These are phyloP conservation scores for Plotosus lineatus DNA, from an alignment of 2,113 vertebrate species.

Conservation along the genomic window DNA sequence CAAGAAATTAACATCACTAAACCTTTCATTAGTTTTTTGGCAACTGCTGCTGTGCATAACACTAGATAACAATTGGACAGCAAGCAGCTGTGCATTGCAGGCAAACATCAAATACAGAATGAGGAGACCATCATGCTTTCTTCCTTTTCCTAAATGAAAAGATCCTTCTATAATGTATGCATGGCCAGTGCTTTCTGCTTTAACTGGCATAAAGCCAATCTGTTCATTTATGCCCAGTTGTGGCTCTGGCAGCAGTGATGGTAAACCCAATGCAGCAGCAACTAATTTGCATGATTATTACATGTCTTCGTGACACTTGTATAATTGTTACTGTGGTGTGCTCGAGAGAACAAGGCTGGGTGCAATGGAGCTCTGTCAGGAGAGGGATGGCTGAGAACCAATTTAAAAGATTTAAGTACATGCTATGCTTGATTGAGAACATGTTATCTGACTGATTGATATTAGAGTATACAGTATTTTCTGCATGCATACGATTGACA, in stretches of 20 bases:
- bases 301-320: slow-evolving; percentile 43
- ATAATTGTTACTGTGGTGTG: slow-evolving; percentile 50
- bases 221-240: slow-evolving; percentile 51
- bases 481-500: slow-evolving; percentile 1
- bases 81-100: slow-evolving; percentile 61
- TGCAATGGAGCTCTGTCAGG: background rate
- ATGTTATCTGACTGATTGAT: slow-evolving; percentile 5
- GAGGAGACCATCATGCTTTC: slow-evolving; percentile 60
- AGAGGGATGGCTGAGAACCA: slow-evolving; percentile 36
- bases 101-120: slow-evolving; percentile 59
- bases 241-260: slow-evolving; percentile 25
- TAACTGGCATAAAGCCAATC: slow-evolving; percentile 40
- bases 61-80: slow-evolving; percentile 5
- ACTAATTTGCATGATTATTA: slow-evolving; percentile 58
- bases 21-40: slow-evolving; percentile 33
- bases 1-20: slow-evolving; percentile 28
- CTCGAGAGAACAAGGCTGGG: slow-evolving; percentile 14
- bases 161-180: slow-evolving; percentile 67
- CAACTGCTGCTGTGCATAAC: slow-evolving; percentile 17
- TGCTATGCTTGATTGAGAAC: slow-evolving; percentile 31
- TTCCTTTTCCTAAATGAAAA: slow-evolving; percentile 51
- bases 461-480: background rate
- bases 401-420: slow-evolving; percentile 40
- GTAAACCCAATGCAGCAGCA: slow-evolving; percentile 29
- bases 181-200: slow-evolving; percentile 55